Conservation (phyloP, 2,113 vertebrate species). For the Scomber colias region DNA sequence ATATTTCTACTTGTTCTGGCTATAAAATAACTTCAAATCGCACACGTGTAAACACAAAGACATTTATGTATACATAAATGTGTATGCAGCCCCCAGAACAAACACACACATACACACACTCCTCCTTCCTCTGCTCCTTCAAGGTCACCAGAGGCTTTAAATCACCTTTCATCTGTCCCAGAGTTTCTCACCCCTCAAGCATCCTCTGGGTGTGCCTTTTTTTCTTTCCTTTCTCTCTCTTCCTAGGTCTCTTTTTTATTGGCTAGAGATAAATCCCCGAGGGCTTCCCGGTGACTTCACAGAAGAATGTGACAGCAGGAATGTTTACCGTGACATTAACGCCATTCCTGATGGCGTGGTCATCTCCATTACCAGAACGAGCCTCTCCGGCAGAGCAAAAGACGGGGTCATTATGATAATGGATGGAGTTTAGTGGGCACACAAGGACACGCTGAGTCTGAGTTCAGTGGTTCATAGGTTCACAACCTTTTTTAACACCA, state of each 20-base stretch:
- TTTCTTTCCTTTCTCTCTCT: slow-evolving; percentile 23
- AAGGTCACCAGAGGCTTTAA: slow-evolving; percentile 59
- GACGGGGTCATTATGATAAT: slow-evolving; percentile 61
- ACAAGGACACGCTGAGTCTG: slow-evolving; percentile 31
- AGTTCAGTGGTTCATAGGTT: slow-evolving; percentile 68
- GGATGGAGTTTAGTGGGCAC: slow-evolving; percentile 59
- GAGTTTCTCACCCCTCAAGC: slow-evolving; percentile 32
- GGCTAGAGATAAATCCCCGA: slow-evolving; percentile 51
- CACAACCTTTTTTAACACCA: slow-evolving; percentile 53
- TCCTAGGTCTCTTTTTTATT: slow-evolving; percentile 46
- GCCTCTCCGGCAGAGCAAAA: slow-evolving; percentile 35
- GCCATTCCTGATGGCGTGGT: slow-evolving; percentile 42
- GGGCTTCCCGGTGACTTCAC: slow-evolving; percentile 49
- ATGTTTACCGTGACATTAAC: slow-evolving; percentile 63
- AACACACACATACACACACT: slow-evolving; percentile 26
- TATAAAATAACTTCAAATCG: slow-evolving; percentile 1
- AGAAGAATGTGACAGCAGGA: slow-evolving; percentile 65
- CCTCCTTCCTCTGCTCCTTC: slow-evolving; percentile 38
- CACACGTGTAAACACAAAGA: slow-evolving; percentile 14
- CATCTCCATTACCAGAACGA: slow-evolving; percentile 56
- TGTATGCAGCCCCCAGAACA: slow-evolving; percentile 20
- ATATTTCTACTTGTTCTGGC: slow-evolving; percentile 2
- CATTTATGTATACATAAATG: slow-evolving; percentile 16
- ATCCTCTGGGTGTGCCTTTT: slow-evolving; percentile 29
- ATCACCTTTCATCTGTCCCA: slow-evolving; percentile 41